These are phyloP conservation scores for Diphyllodes magnificus DNA, from an alignment of 2,113 vertebrate species.

Conservation along the genomic window DNA sequence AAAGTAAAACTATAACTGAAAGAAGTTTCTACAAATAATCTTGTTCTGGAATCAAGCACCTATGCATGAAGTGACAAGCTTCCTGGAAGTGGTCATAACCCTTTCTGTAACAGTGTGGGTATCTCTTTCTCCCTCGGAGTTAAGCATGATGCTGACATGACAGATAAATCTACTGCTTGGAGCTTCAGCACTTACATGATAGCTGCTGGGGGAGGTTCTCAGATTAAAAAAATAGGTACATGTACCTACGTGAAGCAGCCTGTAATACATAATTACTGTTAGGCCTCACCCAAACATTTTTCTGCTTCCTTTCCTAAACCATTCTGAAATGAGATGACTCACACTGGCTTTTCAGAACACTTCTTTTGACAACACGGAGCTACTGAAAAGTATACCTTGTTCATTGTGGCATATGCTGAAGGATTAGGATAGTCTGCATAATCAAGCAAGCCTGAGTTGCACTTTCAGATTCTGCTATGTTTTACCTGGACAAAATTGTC, in stretches of 20 bases:
- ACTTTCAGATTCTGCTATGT: background rate
- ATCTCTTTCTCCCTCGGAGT: background rate
- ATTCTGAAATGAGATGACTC: constrained; percentile 10
- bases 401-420: background rate
- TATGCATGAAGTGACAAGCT: background rate
- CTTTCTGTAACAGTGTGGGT: background rate
- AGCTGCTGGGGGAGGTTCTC: background rate
- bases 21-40: background rate
- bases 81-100: background rate
- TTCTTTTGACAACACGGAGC: background rate
- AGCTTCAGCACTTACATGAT: background rate
- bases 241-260: background rate
- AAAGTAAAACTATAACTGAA: background rate
- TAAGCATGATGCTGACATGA: background rate
- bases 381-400: background rate
- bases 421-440: background rate
- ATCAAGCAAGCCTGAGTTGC: background rate
- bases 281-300: constrained; percentile 19
- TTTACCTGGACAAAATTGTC: background rate
- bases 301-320: background rate
- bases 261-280: background rate
- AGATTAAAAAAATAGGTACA: background rate
- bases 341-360: background rate
- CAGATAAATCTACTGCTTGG: background rate
- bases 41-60: background rate